Evolutionary conservation across 2,888 invertebrate species (phyloP).

Genomic region (Stramonita haemastoma): DNA sequence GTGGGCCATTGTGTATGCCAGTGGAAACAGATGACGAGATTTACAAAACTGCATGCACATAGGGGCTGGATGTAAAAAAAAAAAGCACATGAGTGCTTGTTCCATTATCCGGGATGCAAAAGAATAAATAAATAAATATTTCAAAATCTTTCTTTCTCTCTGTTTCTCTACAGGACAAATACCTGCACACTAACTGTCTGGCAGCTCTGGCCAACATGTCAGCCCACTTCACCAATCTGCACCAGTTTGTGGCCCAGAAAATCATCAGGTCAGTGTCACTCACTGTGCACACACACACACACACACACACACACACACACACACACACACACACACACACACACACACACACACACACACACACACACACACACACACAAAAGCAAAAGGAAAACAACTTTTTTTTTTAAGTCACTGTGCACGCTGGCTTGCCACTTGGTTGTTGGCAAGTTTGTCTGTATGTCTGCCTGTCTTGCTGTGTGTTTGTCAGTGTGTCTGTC

Average conservation of each 20-base stretch:
- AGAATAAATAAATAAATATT: too few relatives aligned
- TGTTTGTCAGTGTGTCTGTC: not conserved
- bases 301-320: not conserved
- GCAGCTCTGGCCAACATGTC: slow-evolving; percentile 99
- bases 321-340: not conserved
- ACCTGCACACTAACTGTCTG: slow-evolving; percentile 97
- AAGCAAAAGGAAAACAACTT: too few relatives aligned
- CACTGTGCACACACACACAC: not conserved
- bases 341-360: too few relatives aligned
- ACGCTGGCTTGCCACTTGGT: too few relatives aligned
- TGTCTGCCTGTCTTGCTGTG: not conserved
- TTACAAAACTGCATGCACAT: too few relatives aligned
- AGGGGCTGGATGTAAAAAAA: not conserved
- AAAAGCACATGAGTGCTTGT: not conserved
- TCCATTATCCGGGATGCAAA: too few relatives aligned
- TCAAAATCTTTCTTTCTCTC: slow-evolving; percentile 77
- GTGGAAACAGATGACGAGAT: too few relatives aligned
- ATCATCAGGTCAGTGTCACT: slow-evolving; percentile 81
- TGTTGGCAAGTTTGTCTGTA: too few relatives aligned
- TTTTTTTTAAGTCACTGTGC: too few relatives aligned
- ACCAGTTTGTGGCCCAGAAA: slow-evolving; percentile 97
- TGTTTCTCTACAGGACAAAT: slow-evolving; percentile 97
- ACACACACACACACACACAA: too few relatives aligned
- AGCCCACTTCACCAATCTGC: slow-evolving; percentile 90
- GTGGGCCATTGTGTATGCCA: too few relatives aligned